Evolutionary conservation across 92 coral and sea anemone species (phyloP).

Genomic region (Zoanthus gigantus): DNA sequence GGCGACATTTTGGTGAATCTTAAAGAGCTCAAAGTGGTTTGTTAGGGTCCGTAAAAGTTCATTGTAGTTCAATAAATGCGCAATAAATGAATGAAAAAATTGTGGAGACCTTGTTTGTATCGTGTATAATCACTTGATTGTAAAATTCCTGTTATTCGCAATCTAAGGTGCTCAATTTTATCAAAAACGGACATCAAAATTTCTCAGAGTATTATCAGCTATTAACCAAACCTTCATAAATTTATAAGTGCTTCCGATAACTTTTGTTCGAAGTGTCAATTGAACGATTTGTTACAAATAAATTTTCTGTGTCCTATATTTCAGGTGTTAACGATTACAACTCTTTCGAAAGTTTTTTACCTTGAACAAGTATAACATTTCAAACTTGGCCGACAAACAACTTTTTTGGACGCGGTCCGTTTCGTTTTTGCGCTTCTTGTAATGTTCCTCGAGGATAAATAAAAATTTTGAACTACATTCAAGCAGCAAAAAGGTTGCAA

Average conservation of each 20-base stretch:
- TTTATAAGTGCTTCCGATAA: too few relatives aligned
- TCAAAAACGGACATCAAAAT: too few relatives aligned
- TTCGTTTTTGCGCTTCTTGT: too few relatives aligned
- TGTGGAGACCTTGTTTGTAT: background rate
- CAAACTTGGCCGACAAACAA: too few relatives aligned
- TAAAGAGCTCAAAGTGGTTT: background rate
- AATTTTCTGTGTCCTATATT: background rate
- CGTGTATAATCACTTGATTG: background rate
- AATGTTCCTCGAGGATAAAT: too few relatives aligned
- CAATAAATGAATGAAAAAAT: background rate
- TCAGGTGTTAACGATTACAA: background rate
- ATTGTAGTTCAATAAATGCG: background rate
- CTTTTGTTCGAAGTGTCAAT: too few relatives aligned
- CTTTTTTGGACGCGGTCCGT: too few relatives aligned
- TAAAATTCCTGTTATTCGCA: background rate
- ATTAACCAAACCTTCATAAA: too few relatives aligned
- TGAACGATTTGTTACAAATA: background rate
- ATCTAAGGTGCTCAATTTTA: background rate
- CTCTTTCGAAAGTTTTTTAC: background rate
- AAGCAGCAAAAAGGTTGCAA: too few relatives aligned
- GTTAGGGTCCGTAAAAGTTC: background rate
- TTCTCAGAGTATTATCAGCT: background rate
- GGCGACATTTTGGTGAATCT: too few relatives aligned
- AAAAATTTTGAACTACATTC: too few relatives aligned
- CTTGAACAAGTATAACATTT: background rate